These are phyloP conservation scores for Vannuccia rotundouncinata DNA, from an alignment of 2,888 invertebrate genomes.

Conservation along the genomic window DNA sequence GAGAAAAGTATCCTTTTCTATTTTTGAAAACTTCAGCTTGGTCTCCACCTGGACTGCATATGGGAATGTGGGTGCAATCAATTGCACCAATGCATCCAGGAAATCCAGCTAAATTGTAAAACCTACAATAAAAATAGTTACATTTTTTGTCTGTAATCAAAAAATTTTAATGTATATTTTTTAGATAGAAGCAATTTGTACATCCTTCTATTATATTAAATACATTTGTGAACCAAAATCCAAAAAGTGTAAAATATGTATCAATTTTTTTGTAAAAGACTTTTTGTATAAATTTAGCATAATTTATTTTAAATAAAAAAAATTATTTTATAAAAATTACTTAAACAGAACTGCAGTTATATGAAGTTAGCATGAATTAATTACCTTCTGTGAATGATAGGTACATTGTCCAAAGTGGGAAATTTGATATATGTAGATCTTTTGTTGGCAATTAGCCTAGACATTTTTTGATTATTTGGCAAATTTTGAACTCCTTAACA, in stretches of 20 bases:
- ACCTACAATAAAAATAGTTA: background rate
- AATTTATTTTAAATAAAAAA: background rate
- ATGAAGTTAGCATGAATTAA: background rate
- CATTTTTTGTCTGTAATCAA: background rate
- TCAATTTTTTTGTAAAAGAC: slow-evolving; percentile 5
- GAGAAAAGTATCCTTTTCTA: slow-evolving; percentile 17
- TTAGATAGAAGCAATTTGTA: background rate
- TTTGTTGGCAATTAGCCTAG: background rate
- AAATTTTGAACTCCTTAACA: slow-evolving; percentile 14
- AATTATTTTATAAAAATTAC: too few relatives aligned
- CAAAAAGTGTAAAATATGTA: slow-evolving; percentile 6
- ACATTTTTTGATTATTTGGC: slow-evolving; percentile 14
- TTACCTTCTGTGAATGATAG: background rate
- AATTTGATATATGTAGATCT: slow-evolving; percentile 9
- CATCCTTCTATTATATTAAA: background rate
- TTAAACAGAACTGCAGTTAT: too few relatives aligned
- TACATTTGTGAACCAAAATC: slow-evolving; percentile 14
- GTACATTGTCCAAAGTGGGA: slow-evolving; percentile 15
- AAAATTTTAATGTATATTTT: background rate
- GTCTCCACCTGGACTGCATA: background rate
- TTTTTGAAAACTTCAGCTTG: background rate
- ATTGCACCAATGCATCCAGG: slow-evolving; percentile 8
- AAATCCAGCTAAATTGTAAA: slow-evolving; percentile 4
- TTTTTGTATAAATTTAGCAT: background rate
- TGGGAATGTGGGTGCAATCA: background rate